A percentile compares a stretch with the other conserved stretches of the same genome.
phyloP scores from a whole-genome alignment of 1,140 invertebrate genomes.

The Trypoxylus dichotomus region DNA sequence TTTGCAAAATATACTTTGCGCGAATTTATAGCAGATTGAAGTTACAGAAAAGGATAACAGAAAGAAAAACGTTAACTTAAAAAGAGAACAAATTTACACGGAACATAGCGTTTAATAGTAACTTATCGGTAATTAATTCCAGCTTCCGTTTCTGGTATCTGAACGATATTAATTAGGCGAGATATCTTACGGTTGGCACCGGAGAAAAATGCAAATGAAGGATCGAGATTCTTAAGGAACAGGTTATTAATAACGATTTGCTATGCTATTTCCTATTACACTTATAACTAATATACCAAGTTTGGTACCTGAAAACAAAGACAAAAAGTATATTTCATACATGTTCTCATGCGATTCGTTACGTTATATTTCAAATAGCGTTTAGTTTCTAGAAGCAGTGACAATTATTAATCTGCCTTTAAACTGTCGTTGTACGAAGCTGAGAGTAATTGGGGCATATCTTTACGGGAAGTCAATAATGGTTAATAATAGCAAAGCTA shows the following conservation, averaged over 20 bases:
- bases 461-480: no score
- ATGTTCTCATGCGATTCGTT: background rate
- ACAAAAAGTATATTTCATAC: background rate
- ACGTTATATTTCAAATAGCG: background rate
- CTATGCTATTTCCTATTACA: background rate
- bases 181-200: background rate
- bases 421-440: background rate
- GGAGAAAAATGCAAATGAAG: background rate
- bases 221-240: background rate
- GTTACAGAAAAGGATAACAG: background rate
- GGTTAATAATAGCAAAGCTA: no score
- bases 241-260: background rate
- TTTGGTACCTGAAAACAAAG: background rate
- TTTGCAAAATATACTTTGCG: no score
- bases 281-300: background rate
- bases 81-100: background rate
- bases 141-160: background rate
- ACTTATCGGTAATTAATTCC: background rate
- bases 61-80: background rate
- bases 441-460: background rate
- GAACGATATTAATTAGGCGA: background rate
- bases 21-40: background rate
- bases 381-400: background rate
- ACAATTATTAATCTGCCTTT: background rate
- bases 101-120: background rate